A percentile compares a stretch with the other conserved stretches of the same genome.
Conservation (phyloP, 2,113 vertebrate genomes). For the Turdus rufiventris region DNA sequence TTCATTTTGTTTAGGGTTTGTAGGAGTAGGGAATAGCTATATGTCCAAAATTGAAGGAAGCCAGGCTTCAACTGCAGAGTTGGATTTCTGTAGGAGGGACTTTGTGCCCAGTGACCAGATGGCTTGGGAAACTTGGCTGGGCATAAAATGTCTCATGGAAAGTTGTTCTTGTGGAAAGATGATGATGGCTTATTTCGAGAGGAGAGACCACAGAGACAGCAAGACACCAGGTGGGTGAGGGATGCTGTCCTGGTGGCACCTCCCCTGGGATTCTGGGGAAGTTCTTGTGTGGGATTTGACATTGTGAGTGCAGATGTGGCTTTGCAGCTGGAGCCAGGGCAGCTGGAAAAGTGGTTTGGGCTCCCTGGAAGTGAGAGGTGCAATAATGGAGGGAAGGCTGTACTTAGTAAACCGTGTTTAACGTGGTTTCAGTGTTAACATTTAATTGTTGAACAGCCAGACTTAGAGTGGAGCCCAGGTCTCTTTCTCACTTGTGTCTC, state of each 20-base stretch:
- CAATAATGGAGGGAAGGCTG: neutral
- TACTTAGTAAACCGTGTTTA: neutral
- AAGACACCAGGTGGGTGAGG: neutral
- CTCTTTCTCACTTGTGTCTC: neutral
- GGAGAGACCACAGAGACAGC: neutral
- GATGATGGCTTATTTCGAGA: neutral
- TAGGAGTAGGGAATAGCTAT: neutral
- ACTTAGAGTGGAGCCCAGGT: neutral
- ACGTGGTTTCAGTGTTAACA: neutral
- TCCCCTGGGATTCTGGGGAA: neutral
- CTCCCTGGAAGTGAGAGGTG: neutral
- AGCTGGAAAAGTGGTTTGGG: neutral
- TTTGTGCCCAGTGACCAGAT: neutral
- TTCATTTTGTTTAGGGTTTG: neutral
- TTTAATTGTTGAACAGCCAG: neutral
- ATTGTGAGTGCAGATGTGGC: neutral
- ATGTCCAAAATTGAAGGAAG: neutral
- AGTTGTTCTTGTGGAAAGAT: neutral
- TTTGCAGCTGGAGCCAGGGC: neutral
- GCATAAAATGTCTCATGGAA: neutral
- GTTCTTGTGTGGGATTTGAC: neutral
- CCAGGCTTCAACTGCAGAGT: neutral
- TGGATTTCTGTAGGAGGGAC: neutral
- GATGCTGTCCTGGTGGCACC: neutral
- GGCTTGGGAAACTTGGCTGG: neutral